Evolutionary conservation across 2,797 vertebrate species (phyloP).

Genomic region (Enteromius treurensis): DNA sequence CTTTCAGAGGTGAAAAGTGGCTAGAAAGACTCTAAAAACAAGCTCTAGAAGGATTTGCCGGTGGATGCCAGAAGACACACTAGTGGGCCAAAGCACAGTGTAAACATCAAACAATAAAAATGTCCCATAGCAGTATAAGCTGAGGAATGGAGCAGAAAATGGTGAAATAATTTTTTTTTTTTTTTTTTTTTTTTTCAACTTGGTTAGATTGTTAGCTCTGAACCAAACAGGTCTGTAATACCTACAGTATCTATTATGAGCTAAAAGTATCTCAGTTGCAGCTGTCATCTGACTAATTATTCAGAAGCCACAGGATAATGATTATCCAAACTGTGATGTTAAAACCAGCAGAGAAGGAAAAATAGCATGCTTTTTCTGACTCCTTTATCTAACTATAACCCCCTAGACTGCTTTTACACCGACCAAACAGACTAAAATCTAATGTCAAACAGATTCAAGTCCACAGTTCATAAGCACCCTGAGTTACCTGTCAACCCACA

Average conservation of each 20-base stretch:
- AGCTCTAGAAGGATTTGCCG: constrained; percentile 11
- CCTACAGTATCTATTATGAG: background rate
- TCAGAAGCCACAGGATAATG: background rate
- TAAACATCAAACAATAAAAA: constrained; percentile 26
- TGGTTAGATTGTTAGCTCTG: background rate
- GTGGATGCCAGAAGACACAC: constrained; percentile 22
- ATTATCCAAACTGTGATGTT: background rate
- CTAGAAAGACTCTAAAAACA: constrained; percentile 29
- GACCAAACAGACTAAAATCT: background rate
- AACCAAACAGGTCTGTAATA: background rate
- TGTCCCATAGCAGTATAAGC: background rate
- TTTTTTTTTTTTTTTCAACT: background rate
- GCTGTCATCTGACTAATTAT: background rate
- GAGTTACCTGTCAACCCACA: constrained; percentile 6
- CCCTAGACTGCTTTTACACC: background rate
- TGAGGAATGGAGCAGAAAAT: background rate
- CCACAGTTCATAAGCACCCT: background rate
- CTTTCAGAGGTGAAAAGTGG: constrained; percentile 41
- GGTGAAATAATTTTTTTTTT: background rate
- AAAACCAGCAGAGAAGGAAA: background rate
- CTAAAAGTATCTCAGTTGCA: too few relatives aligned
- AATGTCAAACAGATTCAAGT: constrained; percentile 11
- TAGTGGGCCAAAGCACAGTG: constrained; percentile 13
- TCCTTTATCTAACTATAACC: background rate
- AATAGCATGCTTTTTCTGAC: background rate